phyloP scores from a whole-genome alignment of 2,113 vertebrate genomes.

The Euleptes europaea region DNA sequence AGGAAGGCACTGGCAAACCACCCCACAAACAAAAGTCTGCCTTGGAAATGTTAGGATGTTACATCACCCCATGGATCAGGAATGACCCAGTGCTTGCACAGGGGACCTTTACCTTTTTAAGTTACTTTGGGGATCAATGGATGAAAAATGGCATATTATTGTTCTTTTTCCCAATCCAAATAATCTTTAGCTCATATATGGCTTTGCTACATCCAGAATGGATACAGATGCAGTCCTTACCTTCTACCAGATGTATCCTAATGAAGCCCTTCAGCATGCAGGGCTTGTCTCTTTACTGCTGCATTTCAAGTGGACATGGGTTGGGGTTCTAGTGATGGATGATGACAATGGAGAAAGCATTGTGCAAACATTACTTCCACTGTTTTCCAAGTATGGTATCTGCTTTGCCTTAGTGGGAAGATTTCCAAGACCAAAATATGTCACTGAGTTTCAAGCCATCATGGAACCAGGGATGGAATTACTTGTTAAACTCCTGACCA shows the following conservation, averaged over 20 bases:
- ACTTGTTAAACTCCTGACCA: background rate
- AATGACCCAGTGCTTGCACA: no score
- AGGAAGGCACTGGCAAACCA: no score
- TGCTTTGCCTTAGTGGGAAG: background rate
- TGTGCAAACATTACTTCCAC: background rate
- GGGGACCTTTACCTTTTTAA: no score
- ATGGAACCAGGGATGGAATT: background rate
- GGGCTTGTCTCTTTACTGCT: background rate
- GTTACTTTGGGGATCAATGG: no score
- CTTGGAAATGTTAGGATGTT: no score
- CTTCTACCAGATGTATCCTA: background rate
- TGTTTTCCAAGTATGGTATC: background rate
- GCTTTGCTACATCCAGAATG: background rate
- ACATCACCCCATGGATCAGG: no score
- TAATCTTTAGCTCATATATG: background rate
- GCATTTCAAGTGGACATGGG: background rate
- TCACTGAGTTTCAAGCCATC: background rate
- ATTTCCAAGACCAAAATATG: background rate
- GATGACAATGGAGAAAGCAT: background rate
- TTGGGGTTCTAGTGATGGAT: background rate
- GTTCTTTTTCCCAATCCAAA: background rate
- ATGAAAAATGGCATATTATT: no score
- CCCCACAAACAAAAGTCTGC: no score
- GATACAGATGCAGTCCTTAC: background rate
- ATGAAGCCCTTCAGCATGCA: background rate